These are phyloP conservation scores for Leptopilina myrica DNA, from an alignment of 2,888 invertebrate species.

Conservation along the genomic window DNA sequence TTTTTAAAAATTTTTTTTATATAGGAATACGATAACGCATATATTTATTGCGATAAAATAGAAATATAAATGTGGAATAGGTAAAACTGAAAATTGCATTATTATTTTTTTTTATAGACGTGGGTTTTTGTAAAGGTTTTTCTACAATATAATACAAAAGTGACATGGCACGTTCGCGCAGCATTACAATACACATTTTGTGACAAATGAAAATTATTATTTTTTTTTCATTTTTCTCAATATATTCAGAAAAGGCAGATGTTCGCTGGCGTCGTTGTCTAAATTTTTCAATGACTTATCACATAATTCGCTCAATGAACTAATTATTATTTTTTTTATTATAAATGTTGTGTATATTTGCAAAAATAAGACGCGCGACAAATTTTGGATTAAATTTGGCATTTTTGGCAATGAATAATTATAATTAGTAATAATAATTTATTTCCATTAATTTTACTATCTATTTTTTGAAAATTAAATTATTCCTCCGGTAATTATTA, in stretches of 20 bases:
- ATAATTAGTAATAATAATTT: not conserved
- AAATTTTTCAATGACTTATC: slow-evolving; percentile 7
- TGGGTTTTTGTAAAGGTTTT: slow-evolving; percentile 27
- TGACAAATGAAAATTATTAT: slow-evolving; percentile 13
- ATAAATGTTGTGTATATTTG: not conserved
- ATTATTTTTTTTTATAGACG: slow-evolving; percentile 7
- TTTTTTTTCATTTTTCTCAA: not conserved
- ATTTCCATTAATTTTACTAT: not conserved
- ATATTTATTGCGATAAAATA: slow-evolving; percentile 31
- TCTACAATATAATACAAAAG: slow-evolving; percentile 33
- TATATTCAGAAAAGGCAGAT: slow-evolving; percentile 22
- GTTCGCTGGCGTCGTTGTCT: slow-evolving; percentile 30
- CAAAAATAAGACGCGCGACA: not conserved
- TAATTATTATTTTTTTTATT: no score
- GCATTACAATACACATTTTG: slow-evolving; percentile 11
- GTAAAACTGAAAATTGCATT: slow-evolving; percentile 29
- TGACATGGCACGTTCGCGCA: slow-evolving; percentile 34
- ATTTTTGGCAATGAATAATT: slow-evolving; percentile 17
- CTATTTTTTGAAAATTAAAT: no score
- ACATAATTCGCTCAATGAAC: slow-evolving; percentile 12
- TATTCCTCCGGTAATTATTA: no score
- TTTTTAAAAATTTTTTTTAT: slow-evolving; percentile 7
- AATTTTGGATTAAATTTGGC: slow-evolving; percentile 9
- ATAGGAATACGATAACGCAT: slow-evolving; percentile 35
- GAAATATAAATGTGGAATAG: slow-evolving; percentile 31